Evolutionary conservation across 2,888 invertebrate species (phyloP).

Genomic region (Seira sanloemensis): DNA sequence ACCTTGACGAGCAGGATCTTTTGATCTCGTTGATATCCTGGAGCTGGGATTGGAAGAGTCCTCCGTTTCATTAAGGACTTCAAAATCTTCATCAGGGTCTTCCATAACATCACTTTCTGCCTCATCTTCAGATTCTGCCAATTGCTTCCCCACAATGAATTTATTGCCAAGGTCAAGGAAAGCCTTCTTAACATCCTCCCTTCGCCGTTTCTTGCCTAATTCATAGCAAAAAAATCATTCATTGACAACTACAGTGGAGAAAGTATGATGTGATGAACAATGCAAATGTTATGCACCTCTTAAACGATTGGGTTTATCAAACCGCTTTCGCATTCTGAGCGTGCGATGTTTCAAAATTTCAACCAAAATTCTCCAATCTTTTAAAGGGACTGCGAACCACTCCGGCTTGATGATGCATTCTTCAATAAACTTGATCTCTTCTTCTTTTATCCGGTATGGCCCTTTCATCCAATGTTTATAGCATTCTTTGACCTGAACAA

Average conservation of each 20-base stretch:
- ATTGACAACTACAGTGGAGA: too few species aligned
- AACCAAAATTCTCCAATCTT: constrained; percentile 43
- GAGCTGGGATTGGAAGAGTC: constrained; percentile 45
- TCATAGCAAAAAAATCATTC: neutral
- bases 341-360: constrained; percentile 40
- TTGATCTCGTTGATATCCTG: constrained; percentile 29
- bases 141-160: constrained; percentile 3
- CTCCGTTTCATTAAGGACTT: constrained; percentile 24
- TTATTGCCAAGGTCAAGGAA: constrained; percentile 1
- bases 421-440: constrained; percentile 51
- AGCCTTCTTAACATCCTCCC: constrained; percentile 36
- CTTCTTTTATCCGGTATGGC: constrained; percentile 43
- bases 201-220: constrained; percentile 13
- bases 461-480: constrained; percentile 54
- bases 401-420: constrained; percentile 56
- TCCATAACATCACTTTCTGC: constrained; percentile 15
- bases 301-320: neutral
- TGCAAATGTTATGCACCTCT: constrained; percentile 29
- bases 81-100: constrained; percentile 25
- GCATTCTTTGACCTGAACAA: constrained; percentile 33
- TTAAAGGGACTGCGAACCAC: constrained; percentile 40
- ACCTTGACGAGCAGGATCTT: constrained; percentile 17
- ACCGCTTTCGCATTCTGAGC: constrained; percentile 48
- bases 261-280: neutral
- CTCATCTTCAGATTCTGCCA: constrained; percentile 10